A percentile compares a stretch with the other conserved stretches of the same genome.
Conservation (phyloP, 2,888 invertebrate species). For the Drosophila prostipennis region DNA sequence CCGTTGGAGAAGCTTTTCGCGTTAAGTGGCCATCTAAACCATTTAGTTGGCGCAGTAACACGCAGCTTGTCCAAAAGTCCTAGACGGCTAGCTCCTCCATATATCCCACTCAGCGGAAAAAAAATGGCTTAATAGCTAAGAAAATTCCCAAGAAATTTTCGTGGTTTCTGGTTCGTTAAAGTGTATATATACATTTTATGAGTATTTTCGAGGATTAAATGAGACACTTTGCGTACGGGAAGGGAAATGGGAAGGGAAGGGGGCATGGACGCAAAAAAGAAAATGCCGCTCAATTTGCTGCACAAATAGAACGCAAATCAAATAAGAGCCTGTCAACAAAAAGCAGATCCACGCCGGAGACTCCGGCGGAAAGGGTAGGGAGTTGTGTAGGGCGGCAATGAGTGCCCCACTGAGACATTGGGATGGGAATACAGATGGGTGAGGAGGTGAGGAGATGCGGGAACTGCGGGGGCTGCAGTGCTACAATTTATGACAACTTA, state of each 20-base stretch:
- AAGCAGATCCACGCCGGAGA: constrained; percentile 10
- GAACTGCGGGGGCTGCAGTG: constrained; percentile 45
- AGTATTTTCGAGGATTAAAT: constrained; percentile 33
- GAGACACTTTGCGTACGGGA: constrained; percentile 27
- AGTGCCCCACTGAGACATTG: constrained; percentile 22
- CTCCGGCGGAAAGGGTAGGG: constrained; percentile 9
- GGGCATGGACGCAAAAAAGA: constrained; percentile 58
- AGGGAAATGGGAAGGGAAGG: neutral
- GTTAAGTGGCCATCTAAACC: constrained; percentile 17
- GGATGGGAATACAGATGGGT: neutral
- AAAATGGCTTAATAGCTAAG: constrained; percentile 38
- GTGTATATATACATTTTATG: constrained; percentile 13
- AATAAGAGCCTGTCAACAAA: constrained; percentile 49
- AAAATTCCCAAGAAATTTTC: constrained; percentile 6
- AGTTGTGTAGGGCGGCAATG: neutral
- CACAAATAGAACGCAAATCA: constrained; percentile 68
- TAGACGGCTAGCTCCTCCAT: no score
- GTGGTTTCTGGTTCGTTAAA: constrained; percentile 22
- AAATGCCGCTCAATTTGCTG: constrained; percentile 75
- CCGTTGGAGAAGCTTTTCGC: constrained; percentile 42
- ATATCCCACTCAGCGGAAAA: constrained; percentile 6
- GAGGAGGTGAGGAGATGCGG: neutral
- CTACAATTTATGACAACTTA: constrained; percentile 83
- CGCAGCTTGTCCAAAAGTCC: neutral
- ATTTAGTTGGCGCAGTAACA: neutral